Evolutionary conservation across 2,113 vertebrate genomes (phyloP), one percentile per base, ranked within the genome.

Genomic region (Xenus cinereus): DNA sequence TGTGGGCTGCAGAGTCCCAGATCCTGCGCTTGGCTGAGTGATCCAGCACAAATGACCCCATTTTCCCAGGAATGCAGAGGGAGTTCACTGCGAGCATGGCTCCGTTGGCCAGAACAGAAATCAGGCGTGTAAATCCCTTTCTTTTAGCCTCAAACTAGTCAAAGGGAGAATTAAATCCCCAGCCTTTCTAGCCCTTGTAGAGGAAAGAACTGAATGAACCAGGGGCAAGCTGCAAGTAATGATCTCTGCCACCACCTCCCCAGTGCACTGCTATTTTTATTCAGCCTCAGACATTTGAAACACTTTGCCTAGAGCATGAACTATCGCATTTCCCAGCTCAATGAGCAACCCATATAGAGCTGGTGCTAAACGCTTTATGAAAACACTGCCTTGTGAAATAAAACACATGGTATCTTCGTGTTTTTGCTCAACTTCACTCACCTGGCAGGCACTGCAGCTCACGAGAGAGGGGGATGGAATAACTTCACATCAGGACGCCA

Each of bases 11-110:
- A 8, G 19, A 32, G 87, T 28, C 74, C 71, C 68, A 80, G 50
- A 74, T 48, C 43, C 2, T 51, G 66, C 0, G 15, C 93, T 67
- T 12, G 84, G 89, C 91, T 83, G 84, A 69, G 67, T 3, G 63
- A 83, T 57, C 48, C 32, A 3, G 78, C 93, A 84, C 87, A 57
- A 87, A 62, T 82, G 87, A 68, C 84, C 84, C 81, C 35, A 8
- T 96, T 96, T 95, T 84, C 81, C 74, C 77, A 93, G 77, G 93
- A 96, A 91, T 54, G 87, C 77, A 43, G 91, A 89, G 81, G 81
- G 91, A 85, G 77, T 53, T 79, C 4, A 19, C 71, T 60, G 26
- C 0, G 2, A 93, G 53, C 81, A 45, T 0, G 4, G 59, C 43
- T 89, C 48, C 69, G 7, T 24, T 17, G 39, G 77, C 64, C 89